phyloP scores from a whole-genome alignment of 2,113 vertebrate species.

The Dromaius novaehollandiae region DNA sequence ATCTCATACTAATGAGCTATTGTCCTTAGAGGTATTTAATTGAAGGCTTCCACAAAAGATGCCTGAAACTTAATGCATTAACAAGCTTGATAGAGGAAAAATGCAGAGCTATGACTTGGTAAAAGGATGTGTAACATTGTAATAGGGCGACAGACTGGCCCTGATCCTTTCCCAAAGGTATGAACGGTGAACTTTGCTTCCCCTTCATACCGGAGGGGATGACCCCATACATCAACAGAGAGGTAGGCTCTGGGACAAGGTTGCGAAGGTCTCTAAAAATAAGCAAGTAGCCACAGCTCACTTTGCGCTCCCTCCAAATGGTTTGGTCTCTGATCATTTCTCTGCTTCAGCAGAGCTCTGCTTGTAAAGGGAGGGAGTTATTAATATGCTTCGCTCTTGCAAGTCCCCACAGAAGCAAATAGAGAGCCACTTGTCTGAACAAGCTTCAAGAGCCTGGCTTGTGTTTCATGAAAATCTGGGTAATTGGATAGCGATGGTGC shows the following conservation, averaged over 20 bases:
- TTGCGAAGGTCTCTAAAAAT: not conserved
- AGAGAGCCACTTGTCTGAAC: not conserved
- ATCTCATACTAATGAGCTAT: slow-evolving; percentile 33
- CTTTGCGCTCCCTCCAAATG: not conserved
- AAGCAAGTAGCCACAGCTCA: not conserved
- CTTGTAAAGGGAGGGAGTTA: not conserved
- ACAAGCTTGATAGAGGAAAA: not conserved
- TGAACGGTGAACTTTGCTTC: not conserved
- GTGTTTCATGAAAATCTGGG: not conserved
- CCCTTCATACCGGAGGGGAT: not conserved
- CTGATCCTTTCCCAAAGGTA: not conserved
- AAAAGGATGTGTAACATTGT: not conserved
- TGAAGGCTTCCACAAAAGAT: not conserved
- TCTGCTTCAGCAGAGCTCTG: not conserved
- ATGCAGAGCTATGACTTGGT: not conserved
- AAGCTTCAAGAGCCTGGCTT: not conserved
- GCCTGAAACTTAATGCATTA: not conserved
- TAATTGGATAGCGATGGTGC: not conserved
- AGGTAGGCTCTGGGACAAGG: not conserved
- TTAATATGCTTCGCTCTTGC: not conserved
- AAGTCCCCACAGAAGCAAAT: not conserved
- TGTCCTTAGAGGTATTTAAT: slow-evolving; percentile 43
- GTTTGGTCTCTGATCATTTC: not conserved
- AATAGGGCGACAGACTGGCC: not conserved
- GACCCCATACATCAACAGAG: not conserved